Evolutionary conservation across 1,140 invertebrate species (phyloP).

Genomic region (Halictus rubicundus): DNA sequence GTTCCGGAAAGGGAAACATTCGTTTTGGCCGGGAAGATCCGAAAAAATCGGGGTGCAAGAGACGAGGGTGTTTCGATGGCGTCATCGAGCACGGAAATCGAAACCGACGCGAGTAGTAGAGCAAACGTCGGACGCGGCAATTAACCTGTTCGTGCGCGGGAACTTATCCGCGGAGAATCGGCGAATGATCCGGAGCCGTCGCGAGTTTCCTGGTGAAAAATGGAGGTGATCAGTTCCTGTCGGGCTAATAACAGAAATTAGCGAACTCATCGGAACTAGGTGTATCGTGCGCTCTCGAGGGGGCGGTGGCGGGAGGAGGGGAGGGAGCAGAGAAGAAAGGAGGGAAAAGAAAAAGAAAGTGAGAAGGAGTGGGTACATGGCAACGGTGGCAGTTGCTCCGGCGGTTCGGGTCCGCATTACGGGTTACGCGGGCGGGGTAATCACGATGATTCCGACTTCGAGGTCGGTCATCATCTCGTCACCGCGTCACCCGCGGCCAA

Average conservation of each 20-base stretch:
- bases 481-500: conserved; percentile 79
- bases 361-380: conserved; percentile 13
- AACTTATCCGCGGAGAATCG: conserved; percentile 2
- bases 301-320: neutral
- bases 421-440: conserved; percentile 77
- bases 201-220: conserved; percentile 26
- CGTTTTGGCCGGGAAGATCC: conserved; percentile 39
- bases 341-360: neutral
- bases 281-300: neutral
- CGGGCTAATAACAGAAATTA: conserved; percentile 61
- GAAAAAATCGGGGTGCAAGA: conserved; percentile 13
- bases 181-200: neutral
- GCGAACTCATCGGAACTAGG: conserved; percentile 40
- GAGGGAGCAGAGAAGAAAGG: no score
- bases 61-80: neutral
- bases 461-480: conserved; percentile 80
- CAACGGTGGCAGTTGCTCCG: conserved; percentile 76
- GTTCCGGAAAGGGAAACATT: conserved; percentile 64
- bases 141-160: conserved; percentile 15
- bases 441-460: conserved; percentile 78
- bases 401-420: conserved; percentile 71
- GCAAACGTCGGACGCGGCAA: neutral
- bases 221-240: conserved; percentile 54
- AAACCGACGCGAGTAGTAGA: no score
- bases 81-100: conserved; percentile 16